Base-by-base conservation (phyloP, 2,113 vertebrate genomes). In the Theristicus caerulescens region DNA sequence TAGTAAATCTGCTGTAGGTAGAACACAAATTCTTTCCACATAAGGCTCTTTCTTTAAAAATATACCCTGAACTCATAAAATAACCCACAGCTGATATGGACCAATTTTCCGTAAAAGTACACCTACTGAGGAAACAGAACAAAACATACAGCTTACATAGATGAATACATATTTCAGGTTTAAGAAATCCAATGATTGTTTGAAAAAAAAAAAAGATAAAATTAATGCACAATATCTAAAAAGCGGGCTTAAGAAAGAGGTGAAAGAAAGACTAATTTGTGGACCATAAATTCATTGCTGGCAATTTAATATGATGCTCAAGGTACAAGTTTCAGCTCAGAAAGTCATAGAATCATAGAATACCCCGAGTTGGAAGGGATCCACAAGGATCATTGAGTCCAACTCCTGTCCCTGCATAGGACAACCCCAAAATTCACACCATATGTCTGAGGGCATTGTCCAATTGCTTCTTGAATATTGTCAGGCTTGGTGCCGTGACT, bases 1-100 rank as follows among this genome's bases (percentile, higher is more conserved):
- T 38, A 88, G 87, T 96, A 96, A 96, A 97, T 96, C 92, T 95
- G 92, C 87, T 95, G 81, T 88, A 95, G 82, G 62, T 86, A 92
- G 86, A 94, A 91, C 70, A 94, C 78, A 96, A 96, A 96, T 96
- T 95, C 84, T 94, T 95, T 94, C 93, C 62, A 52, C 1, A 0
- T 70, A 95, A 92, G 27, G 17, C 5, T 90, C 89, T 87, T 88
- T 67, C 78, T 91, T 86, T 80, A 88, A 93, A 96, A 95, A 88
- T 62, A 77, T 42, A 85, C 40, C 46, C 58, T 72, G 74, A 96
- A 82, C 36, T 85, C 70, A 91, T 79, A 95, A 93, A 97, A 69
- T 72, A 94, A 90, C 36, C 65, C 27, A 4, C 40, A 73, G 40
- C 13, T 88, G 66, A 92, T 90, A 91, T 12, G 19, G 54, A 87